A percentile compares a stretch with the other conserved stretches of the same genome.
These are phyloP conservation scores for Penaeus vannamei DNA, from an alignment of 1,140 invertebrate species.

Conservation along the genomic window DNA sequence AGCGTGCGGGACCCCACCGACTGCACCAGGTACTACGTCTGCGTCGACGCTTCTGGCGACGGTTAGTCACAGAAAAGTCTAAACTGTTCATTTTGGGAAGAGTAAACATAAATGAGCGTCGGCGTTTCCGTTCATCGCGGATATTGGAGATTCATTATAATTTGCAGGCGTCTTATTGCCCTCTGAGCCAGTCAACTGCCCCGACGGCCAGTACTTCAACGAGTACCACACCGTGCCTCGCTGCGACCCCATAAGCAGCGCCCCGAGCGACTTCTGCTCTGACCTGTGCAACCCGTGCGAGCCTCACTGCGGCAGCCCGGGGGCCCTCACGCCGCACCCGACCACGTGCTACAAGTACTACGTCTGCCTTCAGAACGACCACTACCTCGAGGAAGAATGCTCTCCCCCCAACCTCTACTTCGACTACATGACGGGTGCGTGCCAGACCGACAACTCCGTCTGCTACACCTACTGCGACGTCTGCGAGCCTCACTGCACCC, in stretches of 20 bases:
- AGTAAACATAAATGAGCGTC: no score
- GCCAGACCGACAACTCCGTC: slow-evolving; percentile 7
- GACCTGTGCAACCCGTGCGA: slow-evolving; percentile 24
- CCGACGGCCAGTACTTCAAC: slow-evolving; percentile 35
- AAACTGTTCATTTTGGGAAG: no score
- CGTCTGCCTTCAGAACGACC: slow-evolving; percentile 31
- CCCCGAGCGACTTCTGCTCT: background rate
- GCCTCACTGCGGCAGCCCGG: slow-evolving; percentile 2
- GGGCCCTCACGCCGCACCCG: background rate
- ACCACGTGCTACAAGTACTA: slow-evolving; percentile 9
- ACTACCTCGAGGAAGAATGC: background rate
- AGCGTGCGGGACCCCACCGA: slow-evolving; percentile 41
- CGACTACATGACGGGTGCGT: background rate
- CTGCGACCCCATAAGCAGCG: slow-evolving; percentile 7
- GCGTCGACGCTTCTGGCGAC: background rate
- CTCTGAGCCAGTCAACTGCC: background rate
- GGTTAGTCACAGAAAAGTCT: background rate
- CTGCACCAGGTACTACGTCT: slow-evolving; percentile 46
- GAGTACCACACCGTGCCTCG: slow-evolving; percentile 27
- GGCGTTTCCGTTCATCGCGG: no score
- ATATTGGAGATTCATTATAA: no score
- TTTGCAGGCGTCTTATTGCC: background rate
- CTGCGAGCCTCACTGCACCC: slow-evolving; percentile 27
- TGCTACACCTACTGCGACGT: slow-evolving; percentile 45
- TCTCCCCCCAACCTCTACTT: background rate